Evolutionary conservation across 2,888 invertebrate species (phyloP), one percentile per base, ranked within the genome.

Genomic region (Hyppa rectilinea): DNA sequence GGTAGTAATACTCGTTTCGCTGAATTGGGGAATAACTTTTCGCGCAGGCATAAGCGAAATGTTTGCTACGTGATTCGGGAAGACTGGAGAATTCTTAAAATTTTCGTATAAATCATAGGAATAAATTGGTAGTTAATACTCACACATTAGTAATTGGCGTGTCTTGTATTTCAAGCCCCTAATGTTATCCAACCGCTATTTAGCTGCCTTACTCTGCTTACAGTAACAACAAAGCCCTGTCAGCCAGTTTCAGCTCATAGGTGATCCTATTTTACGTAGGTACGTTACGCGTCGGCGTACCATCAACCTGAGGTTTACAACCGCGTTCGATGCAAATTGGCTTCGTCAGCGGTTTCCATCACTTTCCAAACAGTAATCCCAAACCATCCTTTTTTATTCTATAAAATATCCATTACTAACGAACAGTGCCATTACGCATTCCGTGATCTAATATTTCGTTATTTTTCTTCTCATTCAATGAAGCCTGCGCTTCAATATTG

Each of bases 261-360:
- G 10, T 58, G 74, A 77, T 70, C 71, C 68, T 80, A 80, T 74
- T 74, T 78, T 75, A 80, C 58, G 52, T 49, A 65, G 52, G 50
- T 64, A 68, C 53, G 70, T 53, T 72, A 69, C 61, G 65, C 70
- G 66, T 81, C 55, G 45, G 70, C 56, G 62, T 71, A 73, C 73
- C 62, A 66, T 75, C 64, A 72, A 59, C 49, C 52, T 65, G 77
- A 65, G 49, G 78, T 82, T 75, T 64, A 77, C 69, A 67, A 47
- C 59, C 59, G 61, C 71, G 67, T 83, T 78, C 74, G 70, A 77
- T 69, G 59, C 70, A 80, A 78, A 75, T 65, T 75, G 78, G 59
- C 73, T 70, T 82, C 76, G 66, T 79, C 72, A 73, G 66, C 79
- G 31, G 60, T 76, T 75, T 64, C 59, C 67, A 70, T 68, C 67